Percentiles rank a stretch among this genome's conserved stretches.
These are phyloP conservation scores for Desmodus rotundus DNA, from an alignment of 2,113 vertebrate genomes.

Conservation along the genomic window DNA sequence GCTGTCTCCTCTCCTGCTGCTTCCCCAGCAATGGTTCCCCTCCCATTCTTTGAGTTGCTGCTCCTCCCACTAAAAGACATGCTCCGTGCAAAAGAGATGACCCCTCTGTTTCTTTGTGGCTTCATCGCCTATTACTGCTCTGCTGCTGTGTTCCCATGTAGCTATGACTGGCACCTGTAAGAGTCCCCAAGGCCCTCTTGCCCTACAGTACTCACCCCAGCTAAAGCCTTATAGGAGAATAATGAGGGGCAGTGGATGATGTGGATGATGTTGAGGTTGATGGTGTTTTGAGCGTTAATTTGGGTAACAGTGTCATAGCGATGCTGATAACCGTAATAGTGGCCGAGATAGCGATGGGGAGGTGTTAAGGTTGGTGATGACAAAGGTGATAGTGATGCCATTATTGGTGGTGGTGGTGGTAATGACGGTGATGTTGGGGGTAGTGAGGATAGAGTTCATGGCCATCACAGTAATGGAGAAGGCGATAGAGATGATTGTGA, in stretches of 20 bases:
- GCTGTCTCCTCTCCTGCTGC: neutral
- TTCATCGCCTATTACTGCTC: neutral
- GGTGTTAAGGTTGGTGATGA: neutral
- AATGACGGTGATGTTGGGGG: no score
- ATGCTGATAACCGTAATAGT: fast-evolving
- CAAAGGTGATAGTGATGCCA: neutral
- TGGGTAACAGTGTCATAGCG: neutral
- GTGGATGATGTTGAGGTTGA: neutral
- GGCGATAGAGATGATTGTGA: neutral
- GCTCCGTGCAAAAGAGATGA: neutral
- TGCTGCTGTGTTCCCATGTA: neutral
- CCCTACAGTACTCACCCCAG: neutral
- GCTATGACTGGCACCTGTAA: neutral
- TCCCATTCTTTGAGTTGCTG: neutral
- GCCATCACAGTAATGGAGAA: neutral
- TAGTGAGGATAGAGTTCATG: neutral
- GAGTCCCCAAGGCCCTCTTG: neutral
- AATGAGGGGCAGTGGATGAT: neutral
- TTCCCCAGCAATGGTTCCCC: neutral
- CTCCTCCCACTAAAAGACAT: neutral
- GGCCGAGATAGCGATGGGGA: fast-evolving
- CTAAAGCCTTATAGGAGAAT: neutral
- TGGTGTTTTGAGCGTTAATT: neutral
- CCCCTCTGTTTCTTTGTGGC: neutral
- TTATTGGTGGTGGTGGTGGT: neutral